A percentile compares a stretch with the other conserved stretches of the same genome.
Evolutionary conservation across 2,113 vertebrate species (phyloP).

Genomic region (Parotia lawesii): DNA sequence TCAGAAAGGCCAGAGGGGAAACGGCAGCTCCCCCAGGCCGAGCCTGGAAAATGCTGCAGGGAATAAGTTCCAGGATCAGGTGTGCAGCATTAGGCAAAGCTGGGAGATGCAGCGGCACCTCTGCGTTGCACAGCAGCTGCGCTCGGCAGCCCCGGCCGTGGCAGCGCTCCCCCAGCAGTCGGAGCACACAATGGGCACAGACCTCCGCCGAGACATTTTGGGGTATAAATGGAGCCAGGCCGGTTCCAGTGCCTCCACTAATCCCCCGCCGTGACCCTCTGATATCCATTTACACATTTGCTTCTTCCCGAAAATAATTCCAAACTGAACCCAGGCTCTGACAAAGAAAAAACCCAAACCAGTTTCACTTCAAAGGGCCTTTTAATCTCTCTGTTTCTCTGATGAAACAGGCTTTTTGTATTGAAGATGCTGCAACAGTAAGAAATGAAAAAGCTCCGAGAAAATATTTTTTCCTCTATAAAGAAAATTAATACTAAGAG

Average conservation of each 20-base stretch:
- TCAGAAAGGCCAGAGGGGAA: neutral
- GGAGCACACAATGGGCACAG: neutral
- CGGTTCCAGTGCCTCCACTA: neutral
- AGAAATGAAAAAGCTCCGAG: constrained; percentile 2
- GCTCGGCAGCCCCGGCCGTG: neutral
- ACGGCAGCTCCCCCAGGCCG: fast-evolving
- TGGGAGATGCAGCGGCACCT: neutral
- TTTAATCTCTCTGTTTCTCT: constrained; percentile 33
- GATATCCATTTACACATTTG: neutral
- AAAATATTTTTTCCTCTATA: neutral
- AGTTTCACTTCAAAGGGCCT: constrained; percentile 55
- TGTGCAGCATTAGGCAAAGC: neutral
- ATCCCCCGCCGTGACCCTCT: neutral
- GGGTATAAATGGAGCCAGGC: neutral
- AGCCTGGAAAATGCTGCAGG: neutral
- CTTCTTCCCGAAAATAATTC: constrained; percentile 46
- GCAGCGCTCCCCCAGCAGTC: neutral
- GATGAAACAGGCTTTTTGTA: constrained; percentile 24
- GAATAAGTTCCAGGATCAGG: neutral
- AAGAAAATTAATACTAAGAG: neutral
- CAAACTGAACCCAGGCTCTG: constrained; percentile 9
- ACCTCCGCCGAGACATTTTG: neutral
- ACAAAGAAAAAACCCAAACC: constrained; percentile 47
- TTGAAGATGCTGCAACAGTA: constrained; percentile 3
- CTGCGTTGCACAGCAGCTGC: fast-evolving